phyloP scores from a whole-genome alignment of 2,797 vertebrate genomes.

The Rachycentron canadum region DNA sequence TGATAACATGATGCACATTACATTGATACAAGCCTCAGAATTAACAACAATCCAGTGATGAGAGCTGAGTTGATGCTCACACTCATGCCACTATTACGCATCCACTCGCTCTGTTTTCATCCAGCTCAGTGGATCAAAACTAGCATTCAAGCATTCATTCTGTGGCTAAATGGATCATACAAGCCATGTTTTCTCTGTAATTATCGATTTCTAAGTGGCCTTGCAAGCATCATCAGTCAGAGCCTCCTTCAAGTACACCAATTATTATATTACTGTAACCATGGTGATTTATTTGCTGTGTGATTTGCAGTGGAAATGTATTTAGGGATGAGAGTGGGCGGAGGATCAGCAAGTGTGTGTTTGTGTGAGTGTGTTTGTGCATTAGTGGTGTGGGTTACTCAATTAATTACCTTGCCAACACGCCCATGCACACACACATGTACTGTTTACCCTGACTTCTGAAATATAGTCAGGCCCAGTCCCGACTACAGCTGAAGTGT shows the following conservation, averaged over 20 bases:
- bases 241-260: conserved; percentile 52
- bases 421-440: conserved; percentile 7
- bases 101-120: not conserved
- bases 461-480: not conserved
- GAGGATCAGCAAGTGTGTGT: conserved; percentile 47
- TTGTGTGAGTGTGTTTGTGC: conserved; percentile 24
- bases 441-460: conserved; percentile 12
- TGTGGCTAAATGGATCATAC: conserved; percentile 26
- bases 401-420: conserved; percentile 49
- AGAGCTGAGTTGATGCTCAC: not conserved
- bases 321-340: conserved; percentile 76
- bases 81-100: not conserved
- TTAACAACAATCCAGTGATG: not conserved
- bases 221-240: conserved; percentile 62
- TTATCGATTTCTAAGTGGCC: conserved; percentile 63
- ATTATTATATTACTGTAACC: conserved; percentile 79
- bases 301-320: conserved; percentile 70
- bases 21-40: not conserved
- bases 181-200: conserved; percentile 42
- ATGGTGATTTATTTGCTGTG: conserved; percentile 76
- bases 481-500: not conserved
- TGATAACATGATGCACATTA: not conserved
- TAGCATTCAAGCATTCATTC: conserved; percentile 12
- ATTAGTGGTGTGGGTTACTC: conserved; percentile 32
- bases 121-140: conserved; percentile 34